Conservation (phyloP, 2,797 vertebrate species). For the Gymnodraco acuticeps region DNA sequence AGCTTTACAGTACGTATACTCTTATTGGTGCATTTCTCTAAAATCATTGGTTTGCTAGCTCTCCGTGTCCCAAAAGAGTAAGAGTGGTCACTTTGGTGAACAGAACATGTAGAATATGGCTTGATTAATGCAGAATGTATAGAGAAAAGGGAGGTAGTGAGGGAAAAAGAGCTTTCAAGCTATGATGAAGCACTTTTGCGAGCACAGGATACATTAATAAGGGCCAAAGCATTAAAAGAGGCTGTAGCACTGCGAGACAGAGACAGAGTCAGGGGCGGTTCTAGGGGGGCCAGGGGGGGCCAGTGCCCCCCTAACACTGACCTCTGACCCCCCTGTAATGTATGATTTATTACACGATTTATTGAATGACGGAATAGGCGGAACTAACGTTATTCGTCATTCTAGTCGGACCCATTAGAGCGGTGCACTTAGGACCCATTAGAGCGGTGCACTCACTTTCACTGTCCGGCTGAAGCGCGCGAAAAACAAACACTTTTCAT, state of each 20-base stretch:
- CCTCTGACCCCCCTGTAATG: too few relatives aligned
- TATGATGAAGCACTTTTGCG: slow-evolving; percentile 13
- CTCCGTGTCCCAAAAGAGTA: not conserved
- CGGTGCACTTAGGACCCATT: too few relatives aligned
- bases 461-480: too few relatives aligned
- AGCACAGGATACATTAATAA: not conserved
- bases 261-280: not conserved
- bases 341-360: too few relatives aligned
- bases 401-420: too few relatives aligned
- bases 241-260: not conserved
- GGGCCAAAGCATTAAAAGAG: not conserved
- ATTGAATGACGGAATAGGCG: too few relatives aligned
- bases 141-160: not conserved
- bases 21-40: not conserved
- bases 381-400: too few relatives aligned
- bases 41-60: not conserved
- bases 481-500: too few relatives aligned
- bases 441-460: too few relatives aligned
- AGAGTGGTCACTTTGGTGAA: not conserved
- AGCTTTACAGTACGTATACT: not conserved
- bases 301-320: too few relatives aligned
- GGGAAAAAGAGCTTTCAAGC: slow-evolving; percentile 3
- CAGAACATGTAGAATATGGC: not conserved
- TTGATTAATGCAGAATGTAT: not conserved
- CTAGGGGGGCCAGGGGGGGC: too few relatives aligned